Conservation (phyloP, 2,113 vertebrate species). For the Romanogobio albipinnatus region DNA sequence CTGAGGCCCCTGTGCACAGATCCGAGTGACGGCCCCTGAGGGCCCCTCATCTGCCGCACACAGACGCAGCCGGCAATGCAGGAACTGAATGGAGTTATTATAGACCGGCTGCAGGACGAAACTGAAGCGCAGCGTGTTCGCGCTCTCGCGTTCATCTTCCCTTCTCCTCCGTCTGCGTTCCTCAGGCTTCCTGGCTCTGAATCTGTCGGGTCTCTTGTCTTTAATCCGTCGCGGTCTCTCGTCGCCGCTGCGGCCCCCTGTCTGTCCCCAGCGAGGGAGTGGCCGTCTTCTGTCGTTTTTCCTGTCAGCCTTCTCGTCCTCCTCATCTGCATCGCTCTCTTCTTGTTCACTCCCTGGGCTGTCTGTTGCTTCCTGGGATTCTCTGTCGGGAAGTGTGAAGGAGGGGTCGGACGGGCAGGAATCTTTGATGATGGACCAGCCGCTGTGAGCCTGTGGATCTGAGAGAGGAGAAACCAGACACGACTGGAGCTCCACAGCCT, state of each 20-base stretch:
- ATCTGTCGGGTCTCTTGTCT: not conserved
- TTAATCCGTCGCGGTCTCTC: not conserved
- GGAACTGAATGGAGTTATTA: conserved; percentile 79
- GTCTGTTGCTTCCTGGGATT: conserved; percentile 29
- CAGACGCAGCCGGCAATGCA: conserved; percentile 78
- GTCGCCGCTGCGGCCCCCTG: not conserved
- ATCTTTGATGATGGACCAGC: conserved; percentile 69
- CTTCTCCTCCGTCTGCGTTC: not conserved
- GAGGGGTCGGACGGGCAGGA: conserved; percentile 71
- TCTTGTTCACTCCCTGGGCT: not conserved
- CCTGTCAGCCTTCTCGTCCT: not conserved
- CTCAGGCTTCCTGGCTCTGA: not conserved
- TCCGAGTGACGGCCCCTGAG: not conserved
- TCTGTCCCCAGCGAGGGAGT: not conserved
- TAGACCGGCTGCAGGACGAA: conserved; percentile 73
- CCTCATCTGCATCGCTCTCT: not conserved
- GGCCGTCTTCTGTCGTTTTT: not conserved
- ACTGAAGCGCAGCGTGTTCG: conserved; percentile 68
- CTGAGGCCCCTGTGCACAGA: conserved; percentile 51
- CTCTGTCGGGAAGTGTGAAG: conserved; percentile 50
- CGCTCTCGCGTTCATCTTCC: not conserved
- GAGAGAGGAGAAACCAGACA: conserved; percentile 76
- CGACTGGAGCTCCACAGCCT: conserved; percentile 64
- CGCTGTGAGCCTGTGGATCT: conserved; percentile 64
- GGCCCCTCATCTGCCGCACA: conserved; percentile 57